Percentiles rank a stretch among this genome's conserved stretches.
phyloP scores from a whole-genome alignment of 2,797 vertebrate genomes.

The Hippocampus kuda region DNA sequence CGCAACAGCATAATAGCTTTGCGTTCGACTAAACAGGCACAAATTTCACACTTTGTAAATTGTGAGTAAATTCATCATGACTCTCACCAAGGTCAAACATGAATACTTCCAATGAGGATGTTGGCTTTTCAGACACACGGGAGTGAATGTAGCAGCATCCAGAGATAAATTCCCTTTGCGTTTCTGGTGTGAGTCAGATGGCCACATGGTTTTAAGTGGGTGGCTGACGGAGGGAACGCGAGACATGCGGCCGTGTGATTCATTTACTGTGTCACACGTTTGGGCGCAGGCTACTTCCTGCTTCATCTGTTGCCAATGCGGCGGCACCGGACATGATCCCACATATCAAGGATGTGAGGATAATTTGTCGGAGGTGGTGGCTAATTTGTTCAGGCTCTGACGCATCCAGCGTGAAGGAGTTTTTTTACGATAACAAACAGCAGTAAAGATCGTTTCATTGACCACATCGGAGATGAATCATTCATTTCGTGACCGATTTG shows the following conservation, averaged over 20 bases:
- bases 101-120: background rate
- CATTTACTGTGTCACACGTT: conserved; percentile 37
- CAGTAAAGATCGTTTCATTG: conserved; percentile 39
- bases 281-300: conserved; percentile 22
- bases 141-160: background rate
- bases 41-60: no score
- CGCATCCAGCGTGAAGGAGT: conserved; percentile 42
- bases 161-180: conserved; percentile 8
- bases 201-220: conserved; percentile 29
- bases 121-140: background rate
- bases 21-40: no score
- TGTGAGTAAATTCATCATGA: background rate
- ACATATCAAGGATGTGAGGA: conserved; percentile 28
- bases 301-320: conserved; percentile 13
- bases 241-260: conserved; percentile 50
- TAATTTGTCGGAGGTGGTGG: conserved; percentile 37
- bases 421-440: conserved; percentile 52
- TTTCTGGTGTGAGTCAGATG: conserved; percentile 37
- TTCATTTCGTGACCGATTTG: conserved; percentile 21
- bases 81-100: background rate
- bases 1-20: background rate
- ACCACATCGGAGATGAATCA: conserved; percentile 58
- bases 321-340: conserved; percentile 35
- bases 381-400: conserved; percentile 52
- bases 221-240: conserved; percentile 25